These are phyloP conservation scores for Cherax destructor DNA, from an alignment of 1,140 invertebrate species.

Conservation along the genomic window DNA sequence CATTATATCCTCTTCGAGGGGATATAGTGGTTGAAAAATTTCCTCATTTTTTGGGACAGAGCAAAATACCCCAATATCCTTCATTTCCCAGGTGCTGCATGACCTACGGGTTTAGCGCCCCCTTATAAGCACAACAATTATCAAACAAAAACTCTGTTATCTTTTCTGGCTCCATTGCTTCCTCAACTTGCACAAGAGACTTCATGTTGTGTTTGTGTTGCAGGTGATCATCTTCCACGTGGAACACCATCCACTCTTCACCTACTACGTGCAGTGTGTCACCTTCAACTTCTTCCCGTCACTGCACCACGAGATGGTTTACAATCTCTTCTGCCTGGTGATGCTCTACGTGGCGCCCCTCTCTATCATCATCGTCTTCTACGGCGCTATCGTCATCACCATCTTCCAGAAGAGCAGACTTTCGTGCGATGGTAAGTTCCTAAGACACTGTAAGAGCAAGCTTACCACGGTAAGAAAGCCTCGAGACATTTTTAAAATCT, in stretches of 20 bases:
- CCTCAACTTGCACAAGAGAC: too few relatives aligned
- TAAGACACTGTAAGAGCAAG: too few relatives aligned
- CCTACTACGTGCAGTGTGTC: constrained; percentile 88
- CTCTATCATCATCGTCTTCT: constrained; percentile 89
- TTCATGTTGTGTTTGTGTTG: background rate
- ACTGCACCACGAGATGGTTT: constrained; percentile 82
- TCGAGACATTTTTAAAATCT: background rate
- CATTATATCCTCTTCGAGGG: too few relatives aligned
- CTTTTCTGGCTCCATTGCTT: too few relatives aligned
- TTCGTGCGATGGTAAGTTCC: constrained; percentile 17
- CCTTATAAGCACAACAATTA: too few relatives aligned
- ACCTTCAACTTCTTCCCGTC: constrained; percentile 84
- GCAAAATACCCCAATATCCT: too few relatives aligned
- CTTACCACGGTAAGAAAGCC: background rate
- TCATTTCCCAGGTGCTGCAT: too few relatives aligned
- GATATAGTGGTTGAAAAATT: too few relatives aligned
- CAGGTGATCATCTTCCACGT: constrained; percentile 88
- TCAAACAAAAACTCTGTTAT: too few relatives aligned
- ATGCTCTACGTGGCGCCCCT: constrained; percentile 91
- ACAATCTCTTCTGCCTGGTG: constrained; percentile 86
- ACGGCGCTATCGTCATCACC: constrained; percentile 87
- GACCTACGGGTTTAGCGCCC: too few relatives aligned
- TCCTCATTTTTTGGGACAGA: too few relatives aligned
- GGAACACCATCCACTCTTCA: constrained; percentile 83
- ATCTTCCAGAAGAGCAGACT: constrained; percentile 78